These are phyloP conservation scores for Bothrops jararaca DNA, from an alignment of 2,113 vertebrate genomes.

Conservation along the genomic window DNA sequence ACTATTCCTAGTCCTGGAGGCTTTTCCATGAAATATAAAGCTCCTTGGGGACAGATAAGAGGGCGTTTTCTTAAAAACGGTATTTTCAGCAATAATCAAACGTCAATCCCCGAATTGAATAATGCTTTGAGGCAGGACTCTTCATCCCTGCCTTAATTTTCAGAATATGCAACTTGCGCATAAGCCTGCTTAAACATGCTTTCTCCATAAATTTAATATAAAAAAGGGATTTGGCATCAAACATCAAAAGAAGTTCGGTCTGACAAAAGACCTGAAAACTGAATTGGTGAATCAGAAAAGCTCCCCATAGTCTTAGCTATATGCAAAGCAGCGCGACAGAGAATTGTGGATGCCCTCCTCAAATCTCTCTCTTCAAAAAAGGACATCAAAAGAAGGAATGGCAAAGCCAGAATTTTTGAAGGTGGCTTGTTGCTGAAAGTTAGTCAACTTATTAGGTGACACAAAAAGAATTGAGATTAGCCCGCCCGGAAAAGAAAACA, in stretches of 20 bases:
- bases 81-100: slow-evolving; percentile 47
- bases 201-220: slow-evolving; percentile 53
- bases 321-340: slow-evolving; percentile 50
- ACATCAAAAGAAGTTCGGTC: slow-evolving; percentile 64
- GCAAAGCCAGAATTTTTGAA: neutral
- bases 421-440: neutral
- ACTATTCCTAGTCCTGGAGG: neutral
- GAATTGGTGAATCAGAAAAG: slow-evolving; percentile 65
- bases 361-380: slow-evolving; percentile 6
- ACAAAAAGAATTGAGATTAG: slow-evolving; percentile 58
- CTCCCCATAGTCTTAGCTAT: slow-evolving; percentile 57
- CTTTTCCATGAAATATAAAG: neutral
- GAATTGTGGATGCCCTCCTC: neutral
- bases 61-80: slow-evolving; percentile 31
- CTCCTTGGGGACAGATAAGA: slow-evolving; percentile 4
- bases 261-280: slow-evolving; percentile 62
- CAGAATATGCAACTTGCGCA: slow-evolving; percentile 33
- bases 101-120: slow-evolving; percentile 30
- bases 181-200: slow-evolving; percentile 37
- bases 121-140: slow-evolving; percentile 20
- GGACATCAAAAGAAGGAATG: neutral
- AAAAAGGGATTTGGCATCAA: slow-evolving; percentile 48
- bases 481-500: slow-evolving; percentile 60
- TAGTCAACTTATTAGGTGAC: slow-evolving; percentile 56
- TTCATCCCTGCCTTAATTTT: slow-evolving; percentile 8